phyloP scores from a whole-genome alignment of 2,113 vertebrate genomes.

The human region DNA sequence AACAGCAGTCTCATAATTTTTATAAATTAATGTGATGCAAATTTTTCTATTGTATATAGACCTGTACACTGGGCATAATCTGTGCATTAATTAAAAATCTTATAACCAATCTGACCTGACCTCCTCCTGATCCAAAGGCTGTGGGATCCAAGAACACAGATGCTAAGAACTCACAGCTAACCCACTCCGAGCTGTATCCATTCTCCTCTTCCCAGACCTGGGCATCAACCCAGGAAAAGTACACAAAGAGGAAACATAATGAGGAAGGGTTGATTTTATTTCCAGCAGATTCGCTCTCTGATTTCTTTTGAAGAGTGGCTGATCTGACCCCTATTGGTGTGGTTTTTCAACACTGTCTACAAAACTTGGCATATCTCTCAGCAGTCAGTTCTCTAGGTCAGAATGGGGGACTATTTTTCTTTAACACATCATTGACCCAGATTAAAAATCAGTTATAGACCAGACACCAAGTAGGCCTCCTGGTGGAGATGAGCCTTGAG shows the following conservation, averaged over 20 bases:
- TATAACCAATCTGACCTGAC: background rate
- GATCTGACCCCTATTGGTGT: background rate
- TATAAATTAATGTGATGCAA: background rate
- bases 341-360: background rate
- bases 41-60: background rate
- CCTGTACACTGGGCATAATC: background rate
- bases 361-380: background rate
- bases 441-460: conserved; percentile 48
- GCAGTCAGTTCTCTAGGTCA: background rate
- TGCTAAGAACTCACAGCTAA: background rate
- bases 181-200: background rate
- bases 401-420: conserved; percentile 41
- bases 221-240: conserved; percentile 30
- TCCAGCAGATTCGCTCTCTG: background rate
- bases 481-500: conserved; percentile 21
- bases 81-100: background rate
- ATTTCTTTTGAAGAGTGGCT: background rate
- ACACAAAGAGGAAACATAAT: background rate
- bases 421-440: conserved; percentile 53
- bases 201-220: background rate
- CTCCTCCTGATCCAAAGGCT: background rate
- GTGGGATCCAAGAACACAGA: background rate
- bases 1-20: background rate
- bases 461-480: conserved; percentile 37
- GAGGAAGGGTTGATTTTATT: background rate